Conservation (phyloP, 2,888 invertebrate genomes). For the Epistrophella euchroma region DNA sequence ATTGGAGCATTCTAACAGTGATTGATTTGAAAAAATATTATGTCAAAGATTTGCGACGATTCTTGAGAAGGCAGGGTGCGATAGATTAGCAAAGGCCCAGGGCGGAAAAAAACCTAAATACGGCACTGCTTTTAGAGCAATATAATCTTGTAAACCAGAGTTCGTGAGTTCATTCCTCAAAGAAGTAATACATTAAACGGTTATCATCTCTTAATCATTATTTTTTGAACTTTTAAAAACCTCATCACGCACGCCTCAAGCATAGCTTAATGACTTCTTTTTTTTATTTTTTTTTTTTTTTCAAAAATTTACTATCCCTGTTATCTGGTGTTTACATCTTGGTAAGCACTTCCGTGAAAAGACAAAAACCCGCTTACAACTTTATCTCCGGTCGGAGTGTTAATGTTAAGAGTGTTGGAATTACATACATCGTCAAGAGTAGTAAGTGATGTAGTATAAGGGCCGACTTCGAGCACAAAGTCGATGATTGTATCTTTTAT, state of each 20-base stretch:
- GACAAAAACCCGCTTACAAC: constrained; percentile 43
- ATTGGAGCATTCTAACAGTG: too few relatives aligned
- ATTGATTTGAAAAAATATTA: too few relatives aligned
- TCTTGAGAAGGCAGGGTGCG: too few relatives aligned
- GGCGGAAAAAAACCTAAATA: too few relatives aligned
- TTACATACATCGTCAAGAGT: constrained; percentile 35
- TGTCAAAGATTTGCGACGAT: too few relatives aligned
- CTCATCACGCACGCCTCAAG: constrained; percentile 53
- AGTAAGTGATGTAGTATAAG: not conserved
- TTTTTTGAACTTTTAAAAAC: constrained; percentile 20
- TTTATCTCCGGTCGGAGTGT: constrained; percentile 12
- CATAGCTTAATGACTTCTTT: constrained; percentile 51
- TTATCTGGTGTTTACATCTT: constrained; percentile 53
- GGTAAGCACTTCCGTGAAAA: constrained; percentile 67
- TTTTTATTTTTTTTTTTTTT: constrained; percentile 45
- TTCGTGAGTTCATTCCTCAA: constrained; percentile 96
- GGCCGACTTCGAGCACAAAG: constrained; percentile 32
- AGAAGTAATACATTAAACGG: constrained; percentile 88
- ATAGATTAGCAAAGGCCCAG: too few relatives aligned
- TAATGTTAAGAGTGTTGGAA: constrained; percentile 22
- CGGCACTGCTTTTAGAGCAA: constrained; percentile 96
- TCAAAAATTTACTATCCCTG: not conserved
- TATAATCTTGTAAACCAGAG: constrained; percentile 95
- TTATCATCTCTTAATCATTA: constrained; percentile 22
- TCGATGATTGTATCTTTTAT: constrained; percentile 69